Conservation (phyloP, 2,888 invertebrate genomes). For the Griposia aprilina region DNA sequence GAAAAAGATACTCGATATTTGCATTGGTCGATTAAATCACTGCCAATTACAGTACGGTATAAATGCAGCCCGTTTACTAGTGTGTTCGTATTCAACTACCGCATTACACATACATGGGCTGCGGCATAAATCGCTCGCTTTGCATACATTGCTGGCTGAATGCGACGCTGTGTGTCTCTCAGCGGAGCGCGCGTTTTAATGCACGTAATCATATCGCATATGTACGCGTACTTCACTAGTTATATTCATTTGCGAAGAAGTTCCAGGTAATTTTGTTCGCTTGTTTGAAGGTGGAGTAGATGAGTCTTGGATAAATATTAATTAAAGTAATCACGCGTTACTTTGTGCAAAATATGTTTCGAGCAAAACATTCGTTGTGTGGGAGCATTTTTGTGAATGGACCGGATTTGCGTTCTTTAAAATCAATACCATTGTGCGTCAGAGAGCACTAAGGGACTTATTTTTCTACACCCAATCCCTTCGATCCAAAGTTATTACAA, state of each 20-base stretch:
- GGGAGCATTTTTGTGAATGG: not conserved
- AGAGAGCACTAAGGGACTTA: not conserved
- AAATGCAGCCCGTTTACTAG: conserved; percentile 53
- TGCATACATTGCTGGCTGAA: conserved; percentile 75
- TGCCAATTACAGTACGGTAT: conserved; percentile 67
- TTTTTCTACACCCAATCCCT: not conserved
- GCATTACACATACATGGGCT: conserved; percentile 77
- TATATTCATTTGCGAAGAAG: conserved; percentile 42
- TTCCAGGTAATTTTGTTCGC: conserved; percentile 33
- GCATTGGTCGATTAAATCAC: not conserved
- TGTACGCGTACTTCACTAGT: conserved; percentile 54
- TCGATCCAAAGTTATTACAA: not conserved
- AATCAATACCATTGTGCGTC: not conserved
- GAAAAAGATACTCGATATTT: not conserved
- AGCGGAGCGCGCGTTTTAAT: conserved; percentile 60
- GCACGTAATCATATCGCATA: conserved; percentile 61
- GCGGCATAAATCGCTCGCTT: conserved; percentile 81
- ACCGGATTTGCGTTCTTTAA: not conserved
- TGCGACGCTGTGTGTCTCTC: conserved; percentile 56
- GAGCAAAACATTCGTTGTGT: not conserved
- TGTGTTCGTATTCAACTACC: conserved; percentile 77
- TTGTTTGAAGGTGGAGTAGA: conserved; percentile 3
- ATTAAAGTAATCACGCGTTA: not conserved
- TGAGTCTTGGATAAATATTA: conserved; percentile 2
- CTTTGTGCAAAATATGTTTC: not conserved